Conservation (phyloP, 2,113 vertebrate species). For the Sphaerodactylus townsendi region DNA sequence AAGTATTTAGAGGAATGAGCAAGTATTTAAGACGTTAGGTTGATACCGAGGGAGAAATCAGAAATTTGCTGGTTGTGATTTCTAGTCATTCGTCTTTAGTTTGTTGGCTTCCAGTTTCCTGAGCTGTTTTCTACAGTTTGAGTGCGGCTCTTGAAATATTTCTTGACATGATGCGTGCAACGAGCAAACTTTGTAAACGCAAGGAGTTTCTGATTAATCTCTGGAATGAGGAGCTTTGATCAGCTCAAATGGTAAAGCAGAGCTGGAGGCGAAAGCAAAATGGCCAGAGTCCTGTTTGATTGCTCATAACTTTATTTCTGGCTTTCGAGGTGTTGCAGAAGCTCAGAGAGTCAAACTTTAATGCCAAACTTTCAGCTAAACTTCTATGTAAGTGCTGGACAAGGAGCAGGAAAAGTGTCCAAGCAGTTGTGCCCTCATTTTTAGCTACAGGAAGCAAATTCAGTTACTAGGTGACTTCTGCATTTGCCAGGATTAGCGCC, state of each 20-base stretch:
- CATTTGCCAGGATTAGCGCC: too few species aligned
- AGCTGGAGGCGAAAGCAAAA: slow-evolving; percentile 13
- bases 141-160: slow-evolving; percentile 31
- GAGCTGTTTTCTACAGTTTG: slow-evolving; percentile 21
- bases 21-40: neutral
- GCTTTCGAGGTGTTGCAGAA: neutral
- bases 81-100: neutral
- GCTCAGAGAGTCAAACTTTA: neutral
- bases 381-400: too few species aligned
- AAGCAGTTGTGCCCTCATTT: too few species aligned
- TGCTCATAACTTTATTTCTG: neutral
- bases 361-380: neutral
- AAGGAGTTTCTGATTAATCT: slow-evolving; percentile 39
- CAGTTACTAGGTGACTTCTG: too few species aligned
- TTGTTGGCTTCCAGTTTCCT: slow-evolving; percentile 21
- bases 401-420: too few species aligned
- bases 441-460: too few species aligned
- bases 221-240: slow-evolving; percentile 4
- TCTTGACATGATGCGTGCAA: slow-evolving; percentile 27
- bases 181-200: slow-evolving; percentile 44
- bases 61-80: neutral
- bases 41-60: neutral
- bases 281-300: neutral
- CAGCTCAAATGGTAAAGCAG: slow-evolving; percentile 8
- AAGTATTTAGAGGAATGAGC: neutral